phyloP scores from a whole-genome alignment of 2,113 vertebrate species.

The Empidonax traillii region DNA sequence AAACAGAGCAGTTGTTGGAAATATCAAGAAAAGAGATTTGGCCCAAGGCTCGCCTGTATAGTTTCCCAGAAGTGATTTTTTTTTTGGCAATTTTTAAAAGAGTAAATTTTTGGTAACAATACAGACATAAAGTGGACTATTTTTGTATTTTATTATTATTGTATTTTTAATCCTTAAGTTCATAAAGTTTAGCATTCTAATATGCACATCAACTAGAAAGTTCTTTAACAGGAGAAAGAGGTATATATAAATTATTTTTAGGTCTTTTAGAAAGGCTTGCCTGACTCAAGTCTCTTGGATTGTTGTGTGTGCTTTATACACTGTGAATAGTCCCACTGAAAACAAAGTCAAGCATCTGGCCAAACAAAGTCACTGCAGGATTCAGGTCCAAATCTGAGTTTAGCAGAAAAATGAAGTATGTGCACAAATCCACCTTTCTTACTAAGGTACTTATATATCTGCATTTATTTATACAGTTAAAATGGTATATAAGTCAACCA shows the following conservation, averaged over 20 bases:
- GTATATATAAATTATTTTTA: neutral
- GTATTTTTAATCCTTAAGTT: neutral
- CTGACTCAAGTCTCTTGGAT: neutral
- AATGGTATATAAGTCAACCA: neutral
- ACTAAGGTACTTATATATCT: neutral
- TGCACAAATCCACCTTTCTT: neutral
- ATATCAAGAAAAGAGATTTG: conserved; percentile 73
- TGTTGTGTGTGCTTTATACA: neutral
- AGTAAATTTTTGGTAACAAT: conserved; percentile 66
- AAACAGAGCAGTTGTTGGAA: conserved; percentile 77
- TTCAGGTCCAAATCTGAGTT: neutral
- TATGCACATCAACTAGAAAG: neutral
- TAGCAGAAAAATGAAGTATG: neutral
- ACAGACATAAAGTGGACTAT: conserved; percentile 47
- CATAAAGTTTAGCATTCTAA: neutral
- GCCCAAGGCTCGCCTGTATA: conserved; percentile 60
- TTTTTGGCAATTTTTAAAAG: conserved; percentile 73
- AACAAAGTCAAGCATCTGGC: conserved; percentile 4
- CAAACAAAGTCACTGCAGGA: neutral
- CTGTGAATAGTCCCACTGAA: neutral
- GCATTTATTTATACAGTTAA: neutral
- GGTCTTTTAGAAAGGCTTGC: neutral
- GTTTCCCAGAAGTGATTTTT: conserved; percentile 75
- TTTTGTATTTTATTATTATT: conserved; percentile 3
- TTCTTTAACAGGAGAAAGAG: neutral